Evolutionary conservation across 2,888 invertebrate genomes (phyloP), one percentile per base, ranked within the genome.

Genomic region (Xanthostigma xanthostigma): DNA sequence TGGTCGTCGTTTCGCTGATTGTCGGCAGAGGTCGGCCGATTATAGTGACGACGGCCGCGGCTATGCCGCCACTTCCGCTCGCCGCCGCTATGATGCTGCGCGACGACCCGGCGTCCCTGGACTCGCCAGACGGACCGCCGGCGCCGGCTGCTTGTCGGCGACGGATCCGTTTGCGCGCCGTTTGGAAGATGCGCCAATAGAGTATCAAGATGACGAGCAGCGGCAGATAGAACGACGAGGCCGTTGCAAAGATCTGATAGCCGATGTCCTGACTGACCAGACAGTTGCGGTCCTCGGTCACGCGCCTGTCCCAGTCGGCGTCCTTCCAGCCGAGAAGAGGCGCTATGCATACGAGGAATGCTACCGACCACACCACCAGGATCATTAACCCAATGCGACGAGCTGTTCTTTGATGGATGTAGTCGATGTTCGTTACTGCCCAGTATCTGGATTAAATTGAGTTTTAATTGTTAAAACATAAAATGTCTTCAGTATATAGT

Each of bases 401-500:
- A 9, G 81, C 81, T 41, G 85, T 88, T 53, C 90, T 72, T 57
- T 85, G 81, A 62, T 89, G 84, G 53, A 89, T 88, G 71, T 92
- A 91, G 69, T 90, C 87, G 58, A 90, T 84, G 65, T 86, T 84
- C 51, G 92, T 92, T 58, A 93, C 89, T 53, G 90, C 88, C 88
- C 90, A 90, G 68, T 87, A 92, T 66, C 86, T 81, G 64, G 27
- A 64, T 62, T 53, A 50, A 47, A 36, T 27, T 6, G 27, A 27
- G 27, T 27, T 27, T 27, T 27, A 27, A 1, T 27, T 27, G 27
- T 6, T 27, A 27, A 27, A 27, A 27, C 6, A 27, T 6, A 27
- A n/a, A n/a, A n/a, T n/a, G n/a, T n/a, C n/a, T n/a, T n/a, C n/a
- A n/a, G n/a, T n/a, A n/a, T n/a, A n/a, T n/a, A n/a, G n/a, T n/a